These are phyloP conservation scores for Plutella xylostella DNA, from an alignment of 2,888 invertebrate species.

Conservation along the genomic window DNA sequence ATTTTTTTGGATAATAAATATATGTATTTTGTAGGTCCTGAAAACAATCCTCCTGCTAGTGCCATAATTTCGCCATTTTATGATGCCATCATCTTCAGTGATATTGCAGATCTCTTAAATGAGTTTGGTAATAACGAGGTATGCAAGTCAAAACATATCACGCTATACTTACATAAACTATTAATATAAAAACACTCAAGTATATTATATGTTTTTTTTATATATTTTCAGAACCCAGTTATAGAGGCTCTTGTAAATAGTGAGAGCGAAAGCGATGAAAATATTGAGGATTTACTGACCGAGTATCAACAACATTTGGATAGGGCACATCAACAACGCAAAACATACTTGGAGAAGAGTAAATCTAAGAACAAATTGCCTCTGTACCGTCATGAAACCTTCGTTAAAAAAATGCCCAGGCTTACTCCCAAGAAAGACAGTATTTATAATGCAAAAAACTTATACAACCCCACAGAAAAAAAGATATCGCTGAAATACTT, in stretches of 20 bases:
- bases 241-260: slow-evolving; percentile 30
- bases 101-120: slow-evolving; percentile 51
- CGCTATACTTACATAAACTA: too few relatives aligned
- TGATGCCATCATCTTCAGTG: slow-evolving; percentile 51
- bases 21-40: slow-evolving; percentile 41
- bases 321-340: slow-evolving; percentile 48
- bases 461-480: slow-evolving; percentile 25
- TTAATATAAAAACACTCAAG: not conserved
- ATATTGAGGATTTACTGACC: slow-evolving; percentile 43
- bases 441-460: slow-evolving; percentile 26
- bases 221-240: slow-evolving; percentile 42
- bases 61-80: slow-evolving; percentile 34
- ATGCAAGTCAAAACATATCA: slow-evolving; percentile 22
- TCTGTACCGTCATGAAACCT: slow-evolving; percentile 37
- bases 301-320: slow-evolving; percentile 57
- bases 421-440: slow-evolving; percentile 26
- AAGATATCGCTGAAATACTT: slow-evolving; percentile 25
- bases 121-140: slow-evolving; percentile 46
- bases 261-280: slow-evolving; percentile 44
- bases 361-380: slow-evolving; percentile 55
- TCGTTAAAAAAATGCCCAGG: slow-evolving; percentile 30
- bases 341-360: slow-evolving; percentile 37
- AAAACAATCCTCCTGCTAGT: slow-evolving; percentile 36
- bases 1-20: too few relatives aligned
- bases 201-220: not conserved